Conservation (phyloP, 2,888 invertebrate genomes). For the Catocala nupta region DNA sequence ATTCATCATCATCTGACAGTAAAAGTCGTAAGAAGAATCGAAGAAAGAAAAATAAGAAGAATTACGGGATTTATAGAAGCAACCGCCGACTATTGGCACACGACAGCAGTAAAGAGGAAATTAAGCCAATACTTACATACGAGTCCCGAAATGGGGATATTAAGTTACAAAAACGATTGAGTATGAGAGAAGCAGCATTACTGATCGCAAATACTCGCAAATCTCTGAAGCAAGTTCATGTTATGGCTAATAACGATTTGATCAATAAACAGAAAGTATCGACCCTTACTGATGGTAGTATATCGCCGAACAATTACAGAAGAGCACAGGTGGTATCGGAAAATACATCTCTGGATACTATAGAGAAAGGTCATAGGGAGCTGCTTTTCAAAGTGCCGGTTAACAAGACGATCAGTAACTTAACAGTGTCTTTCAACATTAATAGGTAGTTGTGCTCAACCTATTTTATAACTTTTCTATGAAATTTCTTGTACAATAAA, state of each 20-base stretch:
- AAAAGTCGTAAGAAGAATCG: background rate
- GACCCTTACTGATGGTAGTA: too few species aligned
- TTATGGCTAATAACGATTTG: slow-evolving; percentile 46
- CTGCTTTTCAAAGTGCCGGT: slow-evolving; percentile 66
- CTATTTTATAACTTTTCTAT: background rate
- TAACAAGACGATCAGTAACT: slow-evolving; percentile 68
- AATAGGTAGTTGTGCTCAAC: slow-evolving; percentile 41
- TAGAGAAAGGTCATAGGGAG: slow-evolving; percentile 61
- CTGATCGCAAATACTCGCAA: background rate
- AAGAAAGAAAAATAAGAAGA: slow-evolving; percentile 17
- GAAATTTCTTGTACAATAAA: too few species aligned
- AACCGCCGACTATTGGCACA: slow-evolving; percentile 16
- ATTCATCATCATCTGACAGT: background rate
- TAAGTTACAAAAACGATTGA: slow-evolving; percentile 64
- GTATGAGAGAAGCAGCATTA: slow-evolving; percentile 13
- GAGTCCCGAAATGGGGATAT: slow-evolving; percentile 57
- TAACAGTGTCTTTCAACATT: slow-evolving; percentile 71
- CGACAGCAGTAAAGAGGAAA: slow-evolving; percentile 33
- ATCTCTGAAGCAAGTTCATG: slow-evolving; percentile 36
- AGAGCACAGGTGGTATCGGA: too few species aligned
- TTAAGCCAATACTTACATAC: slow-evolving; percentile 56
- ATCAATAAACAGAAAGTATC: slow-evolving; percentile 34
- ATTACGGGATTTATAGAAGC: slow-evolving; percentile 35
- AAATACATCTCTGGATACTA: background rate
- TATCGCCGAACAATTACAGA: too few species aligned